phyloP scores from a whole-genome alignment of 2,113 vertebrate species.

The Stercorarius parasiticus region DNA sequence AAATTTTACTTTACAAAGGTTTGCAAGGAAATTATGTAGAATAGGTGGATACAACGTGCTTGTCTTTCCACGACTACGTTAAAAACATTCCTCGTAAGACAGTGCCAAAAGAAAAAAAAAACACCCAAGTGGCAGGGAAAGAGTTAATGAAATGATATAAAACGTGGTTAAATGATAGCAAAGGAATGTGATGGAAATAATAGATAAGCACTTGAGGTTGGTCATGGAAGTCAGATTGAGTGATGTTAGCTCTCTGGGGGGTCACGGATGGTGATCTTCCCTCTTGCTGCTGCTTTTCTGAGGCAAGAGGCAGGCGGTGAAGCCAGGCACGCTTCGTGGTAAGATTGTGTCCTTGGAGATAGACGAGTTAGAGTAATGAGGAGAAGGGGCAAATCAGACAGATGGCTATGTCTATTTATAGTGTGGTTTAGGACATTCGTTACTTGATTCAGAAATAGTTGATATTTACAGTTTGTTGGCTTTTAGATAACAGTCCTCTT shows the following conservation, averaged over 20 bases:
- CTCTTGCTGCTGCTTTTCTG: not conserved
- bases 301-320: not conserved
- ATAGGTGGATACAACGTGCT: not conserved
- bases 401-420: slow-evolving; percentile 60
- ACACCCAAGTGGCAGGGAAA: not conserved
- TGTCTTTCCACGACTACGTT: not conserved
- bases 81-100: not conserved
- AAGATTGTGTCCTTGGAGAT: slow-evolving; percentile 15
- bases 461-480: slow-evolving; percentile 54
- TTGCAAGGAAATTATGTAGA: not conserved
- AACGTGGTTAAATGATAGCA: not conserved
- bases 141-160: not conserved
- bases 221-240: not conserved
- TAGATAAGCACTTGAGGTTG: not conserved
- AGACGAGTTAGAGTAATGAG: slow-evolving; percentile 28
- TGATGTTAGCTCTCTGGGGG: not conserved
- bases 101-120: not conserved
- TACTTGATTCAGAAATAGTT: slow-evolving; percentile 47
- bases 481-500: not conserved
- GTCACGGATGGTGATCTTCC: not conserved
- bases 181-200: not conserved
- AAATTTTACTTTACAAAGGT: not conserved
- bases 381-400: slow-evolving; percentile 52
- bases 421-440: slow-evolving; percentile 28
- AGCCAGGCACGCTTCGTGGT: not conserved